Percentiles rank a stretch among this genome's conserved stretches.
Evolutionary conservation across 2,113 vertebrate species (phyloP).

Genomic region (Pluvianellus socialis): DNA sequence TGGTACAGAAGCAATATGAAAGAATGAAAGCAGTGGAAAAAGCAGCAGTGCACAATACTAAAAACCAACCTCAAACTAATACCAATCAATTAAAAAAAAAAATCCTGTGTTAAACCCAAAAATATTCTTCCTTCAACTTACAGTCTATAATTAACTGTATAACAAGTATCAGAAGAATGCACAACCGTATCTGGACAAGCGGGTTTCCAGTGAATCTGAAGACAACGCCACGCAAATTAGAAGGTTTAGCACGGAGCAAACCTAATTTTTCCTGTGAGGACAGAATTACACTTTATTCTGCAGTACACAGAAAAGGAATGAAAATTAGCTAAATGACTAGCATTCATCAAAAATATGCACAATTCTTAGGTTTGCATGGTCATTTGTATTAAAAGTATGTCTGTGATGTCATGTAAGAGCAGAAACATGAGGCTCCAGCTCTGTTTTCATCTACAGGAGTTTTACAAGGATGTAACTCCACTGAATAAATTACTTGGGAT

Average conservation of each 20-base stretch:
- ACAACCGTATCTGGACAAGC: not conserved
- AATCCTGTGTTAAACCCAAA: not conserved
- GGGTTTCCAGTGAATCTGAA: not conserved
- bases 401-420: not conserved
- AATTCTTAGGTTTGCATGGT: not conserved
- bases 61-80: not conserved
- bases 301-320: not conserved
- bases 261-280: constrained; percentile 21
- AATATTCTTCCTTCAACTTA: not conserved
- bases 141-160: not conserved
- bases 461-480: constrained; percentile 3
- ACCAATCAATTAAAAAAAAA: not conserved
- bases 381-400: constrained; percentile 22
- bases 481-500: not conserved
- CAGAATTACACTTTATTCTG: not conserved
- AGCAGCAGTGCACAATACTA: not conserved
- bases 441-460: not conserved
- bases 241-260: not conserved
- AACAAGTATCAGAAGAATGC: not conserved
- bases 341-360: not conserved
- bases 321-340: constrained; percentile 15
- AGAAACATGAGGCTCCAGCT: not conserved
- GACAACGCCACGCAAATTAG: not conserved
- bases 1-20: not conserved
- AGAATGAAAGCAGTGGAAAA: constrained; percentile 50